phyloP scores from a whole-genome alignment of 2,113 vertebrate species.

The Columbina picui region DNA sequence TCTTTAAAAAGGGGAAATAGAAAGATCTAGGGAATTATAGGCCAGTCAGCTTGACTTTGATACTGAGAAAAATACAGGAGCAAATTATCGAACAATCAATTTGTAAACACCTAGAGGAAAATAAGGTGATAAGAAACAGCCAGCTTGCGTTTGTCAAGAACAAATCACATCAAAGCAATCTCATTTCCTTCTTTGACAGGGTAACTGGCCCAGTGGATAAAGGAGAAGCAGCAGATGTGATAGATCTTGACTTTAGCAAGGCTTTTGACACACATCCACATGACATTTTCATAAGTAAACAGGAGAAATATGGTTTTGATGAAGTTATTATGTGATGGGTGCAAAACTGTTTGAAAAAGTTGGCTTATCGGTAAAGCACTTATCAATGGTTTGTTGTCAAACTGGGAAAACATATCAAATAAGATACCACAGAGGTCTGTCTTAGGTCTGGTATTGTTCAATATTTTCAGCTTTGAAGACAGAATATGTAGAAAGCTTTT shows the following conservation, averaged over 20 bases:
- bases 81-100: conserved; percentile 62
- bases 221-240: conserved; percentile 18
- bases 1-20: not conserved
- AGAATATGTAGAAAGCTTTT: not conserved
- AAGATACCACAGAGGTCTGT: not conserved
- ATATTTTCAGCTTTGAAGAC: not conserved
- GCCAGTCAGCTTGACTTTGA: conserved; percentile 24
- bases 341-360: conserved; percentile 32
- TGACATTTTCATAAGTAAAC: conserved; percentile 55
- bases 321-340: conserved; percentile 25
- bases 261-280: conserved; percentile 38
- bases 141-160: conserved; percentile 50
- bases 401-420: not conserved
- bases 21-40: not conserved
- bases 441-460: not conserved
- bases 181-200: conserved; percentile 59
- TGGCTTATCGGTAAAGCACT: not conserved
- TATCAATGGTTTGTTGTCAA: conserved; percentile 33
- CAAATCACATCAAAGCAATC: conserved; percentile 51
- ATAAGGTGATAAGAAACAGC: conserved; percentile 56
- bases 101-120: conserved; percentile 57
- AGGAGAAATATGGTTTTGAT: conserved; percentile 28
- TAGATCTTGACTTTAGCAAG: conserved; percentile 27
- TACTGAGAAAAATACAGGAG: not conserved
- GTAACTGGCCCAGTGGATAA: conserved; percentile 51